Conservation (phyloP, 23 tunicate genomes). For the Phallusia fumigata region DNA sequence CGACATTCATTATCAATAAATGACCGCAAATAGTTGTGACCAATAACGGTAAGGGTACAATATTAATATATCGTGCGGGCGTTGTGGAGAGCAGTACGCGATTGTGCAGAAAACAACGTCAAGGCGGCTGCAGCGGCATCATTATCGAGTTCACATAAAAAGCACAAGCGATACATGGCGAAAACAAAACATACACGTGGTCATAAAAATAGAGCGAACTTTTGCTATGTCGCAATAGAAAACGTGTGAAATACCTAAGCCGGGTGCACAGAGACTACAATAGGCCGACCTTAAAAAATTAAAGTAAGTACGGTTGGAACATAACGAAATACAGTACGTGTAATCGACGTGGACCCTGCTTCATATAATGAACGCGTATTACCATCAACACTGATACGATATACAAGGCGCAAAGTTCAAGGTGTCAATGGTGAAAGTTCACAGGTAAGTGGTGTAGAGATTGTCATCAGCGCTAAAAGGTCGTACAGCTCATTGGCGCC, state of each 20-base stretch:
- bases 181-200: neutral
- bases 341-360: neutral
- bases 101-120: neutral
- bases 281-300: neutral
- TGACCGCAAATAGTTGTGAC: neutral
- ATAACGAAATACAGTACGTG: neutral
- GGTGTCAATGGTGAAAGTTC: neutral
- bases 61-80: neutral
- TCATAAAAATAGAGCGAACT: neutral
- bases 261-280: neutral
- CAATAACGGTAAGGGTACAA: neutral
- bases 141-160: neutral
- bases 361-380: neutral
- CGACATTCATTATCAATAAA: no score
- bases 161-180: neutral
- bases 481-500: no score
- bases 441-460: conserved; percentile 3
- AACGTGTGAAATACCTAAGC: neutral
- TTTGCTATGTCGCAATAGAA: conserved; percentile 6
- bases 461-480: no score
- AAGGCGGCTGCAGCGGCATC: neutral
- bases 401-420: neutral
- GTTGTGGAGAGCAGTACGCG: neutral
- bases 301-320: neutral
- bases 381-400: neutral